These are phyloP conservation scores for Leptopilina myrica DNA, from an alignment of 2,888 invertebrate species.

Conservation along the genomic window DNA sequence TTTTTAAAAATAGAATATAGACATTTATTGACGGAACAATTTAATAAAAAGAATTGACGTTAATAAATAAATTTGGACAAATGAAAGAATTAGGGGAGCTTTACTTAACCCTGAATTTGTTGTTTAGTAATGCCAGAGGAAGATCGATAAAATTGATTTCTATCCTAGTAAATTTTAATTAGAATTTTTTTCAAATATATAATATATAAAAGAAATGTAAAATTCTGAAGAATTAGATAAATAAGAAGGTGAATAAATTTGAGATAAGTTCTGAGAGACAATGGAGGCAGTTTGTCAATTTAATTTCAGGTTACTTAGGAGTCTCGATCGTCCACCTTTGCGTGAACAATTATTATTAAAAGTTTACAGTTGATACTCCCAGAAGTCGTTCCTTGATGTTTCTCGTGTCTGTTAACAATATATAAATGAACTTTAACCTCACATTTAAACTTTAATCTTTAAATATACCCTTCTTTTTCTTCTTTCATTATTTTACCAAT, in stretches of 20 bases:
- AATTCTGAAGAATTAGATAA: no score
- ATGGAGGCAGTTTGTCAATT: conserved; percentile 15
- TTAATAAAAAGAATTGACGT: background rate
- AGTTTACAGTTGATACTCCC: background rate
- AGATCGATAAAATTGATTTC: conserved; percentile 16
- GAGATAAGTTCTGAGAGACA: background rate
- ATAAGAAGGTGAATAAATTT: no score
- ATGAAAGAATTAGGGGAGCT: background rate
- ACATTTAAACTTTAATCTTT: no score
- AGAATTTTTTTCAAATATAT: background rate
- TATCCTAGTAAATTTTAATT: background rate
- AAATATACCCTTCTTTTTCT: no score
- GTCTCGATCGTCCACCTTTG: conserved; percentile 20
- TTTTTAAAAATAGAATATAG: no score
- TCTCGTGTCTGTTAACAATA: no score
- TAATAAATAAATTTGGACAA: background rate
- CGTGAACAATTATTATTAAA: conserved; percentile 20
- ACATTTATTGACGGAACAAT: background rate
- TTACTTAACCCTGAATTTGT: conserved; percentile 22
- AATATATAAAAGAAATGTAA: background rate
- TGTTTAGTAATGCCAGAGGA: conserved; percentile 4
- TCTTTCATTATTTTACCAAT: no score
- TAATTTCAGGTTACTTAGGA: conserved; percentile 4
- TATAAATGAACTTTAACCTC: no score
- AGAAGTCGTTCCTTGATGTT: background rate